Evolutionary conservation across 2,113 vertebrate genomes (phyloP).

Genomic region (Canis aureus): DNA sequence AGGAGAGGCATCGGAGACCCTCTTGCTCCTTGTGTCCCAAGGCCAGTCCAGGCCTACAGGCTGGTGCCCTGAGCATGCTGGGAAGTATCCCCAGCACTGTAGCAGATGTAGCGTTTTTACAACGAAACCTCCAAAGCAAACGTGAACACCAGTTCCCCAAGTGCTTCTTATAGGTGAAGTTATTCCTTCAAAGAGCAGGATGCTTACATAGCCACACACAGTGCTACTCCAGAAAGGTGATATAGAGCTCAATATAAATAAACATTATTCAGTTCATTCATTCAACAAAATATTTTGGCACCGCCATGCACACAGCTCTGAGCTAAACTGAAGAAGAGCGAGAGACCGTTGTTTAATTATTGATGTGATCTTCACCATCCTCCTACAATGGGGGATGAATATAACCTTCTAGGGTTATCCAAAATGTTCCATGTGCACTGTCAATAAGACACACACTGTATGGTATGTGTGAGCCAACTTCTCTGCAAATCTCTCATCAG

Average conservation of each 20-base stretch:
- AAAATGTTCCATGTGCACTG: background rate
- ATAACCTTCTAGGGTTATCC: slow-evolving; percentile 40
- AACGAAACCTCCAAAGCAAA: background rate
- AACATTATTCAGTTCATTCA: slow-evolving; percentile 30
- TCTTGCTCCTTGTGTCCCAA: background rate
- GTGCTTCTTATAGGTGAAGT: background rate
- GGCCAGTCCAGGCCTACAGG: background rate
- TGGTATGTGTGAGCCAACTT: background rate
- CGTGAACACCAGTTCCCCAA: background rate
- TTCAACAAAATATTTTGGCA: slow-evolving; percentile 37
- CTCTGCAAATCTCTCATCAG: slow-evolving; percentile 76
- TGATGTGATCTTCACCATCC: slow-evolving; percentile 38
- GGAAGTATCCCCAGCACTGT: background rate
- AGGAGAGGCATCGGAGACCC: background rate
- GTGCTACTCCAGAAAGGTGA: background rate
- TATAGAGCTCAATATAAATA: background rate
- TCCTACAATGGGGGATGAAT: background rate
- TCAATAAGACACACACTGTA: slow-evolving; percentile 36
- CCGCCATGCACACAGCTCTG: background rate
- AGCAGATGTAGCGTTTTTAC: background rate
- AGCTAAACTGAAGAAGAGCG: slow-evolving; percentile 22
- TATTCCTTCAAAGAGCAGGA: background rate
- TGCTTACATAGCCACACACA: background rate
- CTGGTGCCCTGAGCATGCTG: background rate
- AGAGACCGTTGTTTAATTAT: background rate